phyloP scores from a whole-genome alignment of 2,888 invertebrate species.

The Helobdella robusta region DNA sequence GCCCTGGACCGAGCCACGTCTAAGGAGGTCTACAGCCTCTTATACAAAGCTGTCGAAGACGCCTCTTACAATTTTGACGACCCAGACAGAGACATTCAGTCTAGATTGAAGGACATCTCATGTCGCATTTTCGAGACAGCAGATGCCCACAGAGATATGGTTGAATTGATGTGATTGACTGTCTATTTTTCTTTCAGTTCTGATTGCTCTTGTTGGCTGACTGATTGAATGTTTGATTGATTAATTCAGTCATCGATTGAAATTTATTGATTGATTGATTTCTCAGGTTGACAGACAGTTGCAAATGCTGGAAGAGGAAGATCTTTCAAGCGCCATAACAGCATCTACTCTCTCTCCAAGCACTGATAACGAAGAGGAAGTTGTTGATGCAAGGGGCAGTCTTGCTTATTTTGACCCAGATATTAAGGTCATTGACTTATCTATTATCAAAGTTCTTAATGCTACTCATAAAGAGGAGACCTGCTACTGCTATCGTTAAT shows the following conservation, averaged over 20 bases:
- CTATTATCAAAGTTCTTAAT: too few relatives aligned
- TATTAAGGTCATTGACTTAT: constrained; percentile 2
- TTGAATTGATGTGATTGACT: too few relatives aligned
- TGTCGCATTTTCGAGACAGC: constrained; percentile 16
- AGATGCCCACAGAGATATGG: constrained; percentile 18
- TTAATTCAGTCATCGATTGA: too few relatives aligned
- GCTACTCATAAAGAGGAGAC: too few relatives aligned
- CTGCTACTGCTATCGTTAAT: too few relatives aligned
- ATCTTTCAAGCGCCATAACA: not conserved
- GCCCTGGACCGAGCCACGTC: constrained; percentile 32
- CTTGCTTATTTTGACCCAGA: constrained; percentile 10
- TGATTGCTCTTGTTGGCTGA: too few relatives aligned
- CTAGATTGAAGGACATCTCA: constrained; percentile 12
- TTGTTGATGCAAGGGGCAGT: constrained; percentile 4
- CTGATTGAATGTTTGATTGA: too few relatives aligned
- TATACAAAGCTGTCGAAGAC: constrained; percentile 26
- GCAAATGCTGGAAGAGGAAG: constrained; percentile 20
- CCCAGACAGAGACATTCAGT: constrained; percentile 22
- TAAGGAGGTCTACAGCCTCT: constrained; percentile 30
- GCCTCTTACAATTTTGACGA: constrained; percentile 26
- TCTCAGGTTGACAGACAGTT: constrained; percentile 20
- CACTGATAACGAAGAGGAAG: not conserved
- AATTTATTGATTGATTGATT: too few relatives aligned
- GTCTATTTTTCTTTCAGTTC: too few relatives aligned
- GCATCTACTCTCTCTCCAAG: not conserved